Evolutionary conservation across 1,140 invertebrate species (phyloP), one percentile per base, ranked within the genome.

Genomic region (Diorhabda carinulata): DNA sequence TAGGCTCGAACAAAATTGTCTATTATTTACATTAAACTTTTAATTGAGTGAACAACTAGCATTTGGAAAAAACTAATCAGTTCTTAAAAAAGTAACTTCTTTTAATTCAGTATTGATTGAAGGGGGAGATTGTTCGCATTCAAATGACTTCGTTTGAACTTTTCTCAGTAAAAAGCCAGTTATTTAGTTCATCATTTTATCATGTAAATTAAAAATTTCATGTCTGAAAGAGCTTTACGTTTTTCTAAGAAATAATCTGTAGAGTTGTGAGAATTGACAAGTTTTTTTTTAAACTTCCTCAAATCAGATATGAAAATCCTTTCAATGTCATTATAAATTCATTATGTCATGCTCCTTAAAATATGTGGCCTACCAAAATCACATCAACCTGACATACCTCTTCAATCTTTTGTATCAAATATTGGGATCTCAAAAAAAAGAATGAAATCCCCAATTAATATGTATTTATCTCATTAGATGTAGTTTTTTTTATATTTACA

Each of bases 91-190:
- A 43, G 43, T 43, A 43, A 57, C 40, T 47, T 65, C 56, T 47
- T 65, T 65, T 65, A 65, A 65, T 65, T 65, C 63, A 56, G 45
- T 65, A 65, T 65, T 65, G 63, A 65, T 65, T 65, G n/a, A 57
- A 65, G n/a, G 25, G 10, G 25, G 25, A 43, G 40, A 42, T 10
- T 42, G 45, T 65, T 43, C 43, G 69, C 69, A 66, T 66, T 52
- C 64, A 56, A 65, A 64, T 57, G 42, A 66, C 69, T 66, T 59
- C n/a, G 59, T 66, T 70, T 67, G 61, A 61, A 60, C 57, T 45
- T 56, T 67, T 60, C 43, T 52, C 45, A n/a, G 41, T 56, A 64
- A 43, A 44, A 5, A 44, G 8, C 2, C 6, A 7, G 43, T 40
- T 42, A 40, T 9, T 3, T 2, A 64, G 3, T 64, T 64, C 10